Base-by-base conservation (phyloP, 2,888 invertebrate genomes). In the Agonopterix alstromeriana region DNA sequence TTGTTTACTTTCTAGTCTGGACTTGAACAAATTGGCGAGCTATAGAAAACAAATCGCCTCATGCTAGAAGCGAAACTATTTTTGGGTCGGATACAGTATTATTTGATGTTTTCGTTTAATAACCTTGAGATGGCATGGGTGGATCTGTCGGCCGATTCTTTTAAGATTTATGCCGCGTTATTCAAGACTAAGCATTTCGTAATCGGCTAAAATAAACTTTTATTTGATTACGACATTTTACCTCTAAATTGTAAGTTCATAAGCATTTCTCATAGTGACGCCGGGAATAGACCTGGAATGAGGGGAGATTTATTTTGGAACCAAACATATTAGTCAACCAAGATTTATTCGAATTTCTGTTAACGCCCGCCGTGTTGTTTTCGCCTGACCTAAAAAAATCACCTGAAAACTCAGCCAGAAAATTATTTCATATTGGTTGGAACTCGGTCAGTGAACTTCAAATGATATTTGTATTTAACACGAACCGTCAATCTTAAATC, bases 141-240 rank as follows among this genome's bases (percentile, higher is more conserved):
- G 74, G 65, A 74, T 73, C 73, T 59, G 73, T 77, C 77, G 68
- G 71, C 60, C 70, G 73, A 74, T 77, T 80, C 77, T 78, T 78
- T 68, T 57, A 60, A 83, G 79, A 84, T 84, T 79, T 77, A 82
- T 77, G 53, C 45, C 45, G 41, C 46, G 64, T 63, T 70, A 74
- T 72, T 69, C 69, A 66, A 71, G 62, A 68, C 69, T 74, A 71
- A 73, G 73, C 67, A 75, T 87, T 82, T 85, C 82, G 82, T 84
- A 86, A 87, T 80, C 80, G 65, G 73, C 77, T 70, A 80, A 85
- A 87, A 88, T 88, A 88, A 85, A 82, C 79, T 67, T 79, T 77
- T 73, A 82, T 82, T 82, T 82, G 77, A 79, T 86, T 86, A 83
- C 83, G 82, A 86, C 84, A 85, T 76, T 76, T 66, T 27, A 27